These are phyloP conservation scores for Zosterops hypoxanthus DNA, from an alignment of 2,113 vertebrate genomes.

Conservation along the genomic window DNA sequence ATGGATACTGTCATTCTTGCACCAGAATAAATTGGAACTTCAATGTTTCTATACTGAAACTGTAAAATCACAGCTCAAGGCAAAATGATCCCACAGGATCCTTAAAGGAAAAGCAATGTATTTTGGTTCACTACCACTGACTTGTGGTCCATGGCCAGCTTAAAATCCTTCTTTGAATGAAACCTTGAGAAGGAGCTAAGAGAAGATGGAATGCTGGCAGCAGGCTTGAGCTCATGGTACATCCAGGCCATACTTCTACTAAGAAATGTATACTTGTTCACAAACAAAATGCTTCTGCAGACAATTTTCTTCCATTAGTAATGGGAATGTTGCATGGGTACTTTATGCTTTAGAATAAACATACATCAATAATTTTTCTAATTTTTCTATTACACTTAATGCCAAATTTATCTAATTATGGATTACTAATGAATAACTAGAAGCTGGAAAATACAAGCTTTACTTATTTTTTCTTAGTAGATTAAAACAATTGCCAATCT, in stretches of 20 bases:
- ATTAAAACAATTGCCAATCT: constrained; percentile 33
- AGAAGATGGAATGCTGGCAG: neutral
- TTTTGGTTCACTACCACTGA: neutral
- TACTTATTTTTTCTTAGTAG: constrained; percentile 1
- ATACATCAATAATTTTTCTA: neutral
- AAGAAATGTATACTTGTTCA: neutral
- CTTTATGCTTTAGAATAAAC: neutral
- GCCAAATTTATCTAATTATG: neutral
- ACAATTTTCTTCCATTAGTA: neutral
- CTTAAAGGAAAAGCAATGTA: neutral
- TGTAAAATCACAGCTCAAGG: neutral
- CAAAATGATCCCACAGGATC: neutral
- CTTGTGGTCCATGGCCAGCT: neutral
- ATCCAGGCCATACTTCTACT: neutral
- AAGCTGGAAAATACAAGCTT: neutral
- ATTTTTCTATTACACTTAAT: neutral
- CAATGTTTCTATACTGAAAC: neutral
- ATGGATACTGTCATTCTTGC: neutral
- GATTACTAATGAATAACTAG: neutral
- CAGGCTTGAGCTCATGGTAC: neutral
- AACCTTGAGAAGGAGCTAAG: neutral
- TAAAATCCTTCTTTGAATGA: neutral
- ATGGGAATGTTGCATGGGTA: neutral
- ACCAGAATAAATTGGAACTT: neutral
- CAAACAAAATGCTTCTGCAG: neutral